Conservation (phyloP, 2,888 invertebrate genomes). For the Leptarthrus brevirostris region DNA sequence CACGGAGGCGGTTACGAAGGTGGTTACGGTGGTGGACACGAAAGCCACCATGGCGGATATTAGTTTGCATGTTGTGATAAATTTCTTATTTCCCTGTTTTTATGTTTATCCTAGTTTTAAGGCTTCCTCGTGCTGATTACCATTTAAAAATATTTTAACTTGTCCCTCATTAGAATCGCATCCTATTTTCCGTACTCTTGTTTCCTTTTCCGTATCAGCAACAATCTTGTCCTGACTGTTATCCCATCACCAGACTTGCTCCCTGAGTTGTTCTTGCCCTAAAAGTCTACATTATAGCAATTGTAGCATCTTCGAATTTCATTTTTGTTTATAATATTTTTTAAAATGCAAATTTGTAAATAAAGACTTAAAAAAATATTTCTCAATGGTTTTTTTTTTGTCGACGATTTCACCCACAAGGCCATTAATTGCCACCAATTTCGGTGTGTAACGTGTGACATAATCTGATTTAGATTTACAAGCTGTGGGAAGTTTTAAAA, state of each 20-base stretch:
- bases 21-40: slow-evolving; percentile 4
- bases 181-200: too few species aligned
- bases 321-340: slow-evolving; percentile 50
- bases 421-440: too few species aligned
- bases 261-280: slow-evolving; percentile 27
- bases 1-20: slow-evolving; percentile 55
- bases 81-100: slow-evolving; percentile 39
- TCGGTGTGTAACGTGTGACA: too few species aligned
- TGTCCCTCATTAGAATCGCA: neutral
- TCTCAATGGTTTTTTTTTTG: too few species aligned
- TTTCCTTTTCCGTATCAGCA: neutral
- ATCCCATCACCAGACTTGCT: neutral
- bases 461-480: too few species aligned
- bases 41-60: slow-evolving; percentile 57
- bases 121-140: slow-evolving; percentile 41
- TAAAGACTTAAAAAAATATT: slow-evolving; percentile 38
- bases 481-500: too few species aligned
- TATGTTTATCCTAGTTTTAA: slow-evolving; percentile 53
- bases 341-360: slow-evolving; percentile 51
- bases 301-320: slow-evolving; percentile 49
- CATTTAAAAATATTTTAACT: slow-evolving; percentile 54
- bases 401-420: too few species aligned
- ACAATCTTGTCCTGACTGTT: neutral
- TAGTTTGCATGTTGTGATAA: slow-evolving; percentile 59
- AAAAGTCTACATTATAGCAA: slow-evolving; percentile 9